Evolutionary conservation across 2,888 invertebrate genomes (phyloP).

Genomic region (Phalera bucephala): DNA sequence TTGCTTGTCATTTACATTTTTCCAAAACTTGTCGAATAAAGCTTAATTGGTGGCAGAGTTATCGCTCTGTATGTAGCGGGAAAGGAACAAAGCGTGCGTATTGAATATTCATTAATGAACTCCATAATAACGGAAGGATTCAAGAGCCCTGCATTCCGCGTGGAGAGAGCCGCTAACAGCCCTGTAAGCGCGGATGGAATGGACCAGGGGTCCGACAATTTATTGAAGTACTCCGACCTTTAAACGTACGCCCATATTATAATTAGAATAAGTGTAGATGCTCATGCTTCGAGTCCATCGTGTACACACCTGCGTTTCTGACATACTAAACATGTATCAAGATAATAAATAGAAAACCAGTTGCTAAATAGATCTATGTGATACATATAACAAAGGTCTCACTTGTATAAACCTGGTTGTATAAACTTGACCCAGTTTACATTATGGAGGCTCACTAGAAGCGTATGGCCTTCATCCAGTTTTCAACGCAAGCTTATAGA

Average conservation of each 20-base stretch:
- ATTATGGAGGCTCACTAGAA: constrained; percentile 35
- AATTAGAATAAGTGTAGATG: constrained; percentile 19
- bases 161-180: constrained; percentile 47
- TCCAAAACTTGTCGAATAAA: constrained; percentile 29
- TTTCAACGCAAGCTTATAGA: constrained; percentile 40
- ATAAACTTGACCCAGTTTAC: constrained; percentile 51
- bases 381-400: constrained; percentile 6
- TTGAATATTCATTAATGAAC: constrained; percentile 55
- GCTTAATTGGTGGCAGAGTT: constrained; percentile 36
- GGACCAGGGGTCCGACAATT: constrained; percentile 41
- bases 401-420: constrained; percentile 28
- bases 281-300: constrained; percentile 7
- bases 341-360: not conserved
- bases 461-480: constrained; percentile 46
- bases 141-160: constrained; percentile 44
- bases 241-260: constrained; percentile 28
- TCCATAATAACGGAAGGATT: constrained; percentile 45
- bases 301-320: not conserved
- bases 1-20: constrained; percentile 20
- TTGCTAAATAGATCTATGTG: not conserved
- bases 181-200: constrained; percentile 35
- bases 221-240: constrained; percentile 35
- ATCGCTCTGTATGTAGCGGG: constrained; percentile 24
- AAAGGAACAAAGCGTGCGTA: constrained; percentile 41
- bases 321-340: not conserved